These are phyloP conservation scores for Aradus depressus DNA, from an alignment of 2,888 invertebrate genomes.

Conservation along the genomic window DNA sequence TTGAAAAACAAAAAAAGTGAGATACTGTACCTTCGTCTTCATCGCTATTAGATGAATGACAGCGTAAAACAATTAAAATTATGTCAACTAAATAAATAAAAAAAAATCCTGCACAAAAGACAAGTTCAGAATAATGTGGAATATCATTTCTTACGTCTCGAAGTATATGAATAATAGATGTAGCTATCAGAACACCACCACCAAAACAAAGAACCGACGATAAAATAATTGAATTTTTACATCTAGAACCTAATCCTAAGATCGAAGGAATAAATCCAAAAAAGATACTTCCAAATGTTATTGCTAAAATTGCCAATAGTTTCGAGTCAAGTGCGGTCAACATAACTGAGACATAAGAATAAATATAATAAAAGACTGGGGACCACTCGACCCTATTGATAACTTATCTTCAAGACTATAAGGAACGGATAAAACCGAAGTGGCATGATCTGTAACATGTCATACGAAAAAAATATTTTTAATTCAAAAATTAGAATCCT, in stretches of 20 bases:
- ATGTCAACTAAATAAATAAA: conserved; percentile 62
- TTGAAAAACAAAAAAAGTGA: background rate
- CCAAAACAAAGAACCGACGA: conserved; percentile 67
- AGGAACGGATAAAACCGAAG: too few species aligned
- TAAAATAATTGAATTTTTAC: conserved; percentile 47
- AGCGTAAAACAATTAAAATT: too few species aligned
- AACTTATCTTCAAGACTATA: too few species aligned
- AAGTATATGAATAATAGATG: conserved; percentile 64
- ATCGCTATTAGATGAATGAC: too few species aligned
- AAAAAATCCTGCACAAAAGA: conserved; percentile 58
- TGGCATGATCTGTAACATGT: too few species aligned
- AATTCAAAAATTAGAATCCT: too few species aligned
- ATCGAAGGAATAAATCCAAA: conserved; percentile 46
- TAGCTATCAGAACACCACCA: conserved; percentile 66
- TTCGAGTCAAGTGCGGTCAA: conserved; percentile 21
- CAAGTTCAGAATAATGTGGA: conserved; percentile 49
- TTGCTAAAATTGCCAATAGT: conserved; percentile 47
- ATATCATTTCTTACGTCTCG: conserved; percentile 60
- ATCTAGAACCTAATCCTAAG: conserved; percentile 26
- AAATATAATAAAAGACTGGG: background rate
- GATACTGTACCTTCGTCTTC: conserved; percentile 1
- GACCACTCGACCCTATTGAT: background rate
- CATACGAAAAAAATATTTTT: too few species aligned
- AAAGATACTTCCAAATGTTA: conserved; percentile 58
- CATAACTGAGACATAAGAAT: background rate